These are phyloP conservation scores for Hermatobates lingyangjiaoensis DNA, from an alignment of 1,140 invertebrate species.

Conservation along the genomic window DNA sequence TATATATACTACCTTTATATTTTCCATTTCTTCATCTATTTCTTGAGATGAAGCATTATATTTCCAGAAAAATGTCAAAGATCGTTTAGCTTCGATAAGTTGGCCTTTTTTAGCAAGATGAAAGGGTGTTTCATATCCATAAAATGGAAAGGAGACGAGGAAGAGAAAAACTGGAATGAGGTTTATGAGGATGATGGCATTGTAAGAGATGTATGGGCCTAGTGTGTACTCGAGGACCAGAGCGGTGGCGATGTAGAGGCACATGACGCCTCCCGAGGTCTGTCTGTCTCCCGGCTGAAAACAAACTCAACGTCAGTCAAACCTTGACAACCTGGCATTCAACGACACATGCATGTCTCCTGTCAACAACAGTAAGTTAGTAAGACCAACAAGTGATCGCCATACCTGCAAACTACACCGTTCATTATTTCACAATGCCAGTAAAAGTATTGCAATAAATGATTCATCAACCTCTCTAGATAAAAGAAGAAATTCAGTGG, in stretches of 20 bases:
- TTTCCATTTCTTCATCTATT: background rate
- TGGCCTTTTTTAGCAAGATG: background rate
- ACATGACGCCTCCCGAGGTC: background rate
- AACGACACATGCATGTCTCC: no score
- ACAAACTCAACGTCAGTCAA: no score
- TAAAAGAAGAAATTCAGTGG: no score
- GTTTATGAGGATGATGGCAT: background rate
- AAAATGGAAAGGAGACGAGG: background rate
- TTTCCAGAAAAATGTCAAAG: background rate
- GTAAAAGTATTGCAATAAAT: no score
- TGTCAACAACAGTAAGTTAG: no score
- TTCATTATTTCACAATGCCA: no score
- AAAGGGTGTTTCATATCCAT: background rate
- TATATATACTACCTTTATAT: conserved; percentile 1
- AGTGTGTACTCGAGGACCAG: background rate
- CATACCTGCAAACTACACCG: no score
- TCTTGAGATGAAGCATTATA: background rate
- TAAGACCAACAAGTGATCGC: no score
- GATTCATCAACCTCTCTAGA: no score
- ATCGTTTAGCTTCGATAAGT: background rate
- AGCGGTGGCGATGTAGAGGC: background rate
- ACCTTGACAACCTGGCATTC: no score
- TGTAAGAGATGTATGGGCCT: background rate
- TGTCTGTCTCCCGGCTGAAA: background rate
- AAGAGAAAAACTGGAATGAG: background rate